Percentiles rank a stretch among this genome's conserved stretches.
These are phyloP conservation scores for Tachina fera DNA, from an alignment of 2,888 invertebrate genomes.

Conservation along the genomic window DNA sequence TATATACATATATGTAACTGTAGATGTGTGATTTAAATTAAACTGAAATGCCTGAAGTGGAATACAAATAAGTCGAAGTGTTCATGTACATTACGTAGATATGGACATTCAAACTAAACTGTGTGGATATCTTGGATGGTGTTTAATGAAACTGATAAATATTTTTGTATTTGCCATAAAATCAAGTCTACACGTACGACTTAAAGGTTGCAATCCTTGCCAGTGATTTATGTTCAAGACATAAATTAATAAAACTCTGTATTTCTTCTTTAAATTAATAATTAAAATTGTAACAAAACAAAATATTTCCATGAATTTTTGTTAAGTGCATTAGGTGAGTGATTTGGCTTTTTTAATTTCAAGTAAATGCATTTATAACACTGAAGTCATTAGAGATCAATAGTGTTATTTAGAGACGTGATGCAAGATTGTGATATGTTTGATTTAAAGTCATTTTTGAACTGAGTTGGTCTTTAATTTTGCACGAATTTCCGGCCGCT, in stretches of 20 bases:
- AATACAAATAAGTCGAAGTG: constrained; percentile 61
- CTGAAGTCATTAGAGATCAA: constrained; percentile 3
- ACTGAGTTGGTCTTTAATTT: not conserved
- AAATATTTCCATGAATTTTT: constrained; percentile 56
- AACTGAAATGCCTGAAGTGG: constrained; percentile 64
- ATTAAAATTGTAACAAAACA: constrained; percentile 61
- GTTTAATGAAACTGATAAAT: constrained; percentile 44
- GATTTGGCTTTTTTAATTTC: constrained; percentile 11
- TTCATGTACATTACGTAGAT: not conserved
- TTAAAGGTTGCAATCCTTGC: constrained; percentile 44
- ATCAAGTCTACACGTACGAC: not conserved
- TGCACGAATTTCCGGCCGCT: not conserved
- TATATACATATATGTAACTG: too few species aligned
- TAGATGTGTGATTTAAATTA: constrained; percentile 42
- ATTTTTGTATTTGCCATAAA: constrained; percentile 28
- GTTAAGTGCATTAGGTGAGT: constrained; percentile 4
- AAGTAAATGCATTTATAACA: not conserved
- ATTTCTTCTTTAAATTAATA: constrained; percentile 51
- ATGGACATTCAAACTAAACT: not conserved
- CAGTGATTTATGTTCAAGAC: constrained; percentile 60
- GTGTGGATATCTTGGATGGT: constrained; percentile 16
- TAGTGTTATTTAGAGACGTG: not conserved
- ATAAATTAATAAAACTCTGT: constrained; percentile 55
- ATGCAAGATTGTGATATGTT: not conserved
- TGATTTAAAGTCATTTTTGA: not conserved